A percentile compares a stretch with the other conserved stretches of the same genome.
phyloP scores from a whole-genome alignment of 2,113 vertebrate genomes.

The Tupaia tana region DNA sequence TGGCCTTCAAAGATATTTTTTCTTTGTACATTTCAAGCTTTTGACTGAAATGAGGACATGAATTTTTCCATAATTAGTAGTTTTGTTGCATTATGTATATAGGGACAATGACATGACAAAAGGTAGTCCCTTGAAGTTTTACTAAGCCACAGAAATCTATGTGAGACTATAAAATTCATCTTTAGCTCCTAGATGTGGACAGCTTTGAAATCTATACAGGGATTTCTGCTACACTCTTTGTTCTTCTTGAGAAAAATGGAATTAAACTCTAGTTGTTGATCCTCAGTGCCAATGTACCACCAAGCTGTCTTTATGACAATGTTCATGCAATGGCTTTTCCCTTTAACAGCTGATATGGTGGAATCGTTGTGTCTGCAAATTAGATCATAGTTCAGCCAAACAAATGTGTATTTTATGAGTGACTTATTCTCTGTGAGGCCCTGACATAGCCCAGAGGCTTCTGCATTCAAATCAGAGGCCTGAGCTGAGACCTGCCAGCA shows the following conservation, averaged over 20 bases:
- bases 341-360: not conserved
- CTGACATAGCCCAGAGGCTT: conserved; percentile 50
- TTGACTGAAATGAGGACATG: conserved; percentile 22
- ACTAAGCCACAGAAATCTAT: not conserved
- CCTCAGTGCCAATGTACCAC: fast-evolving
- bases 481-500: conserved; percentile 27
- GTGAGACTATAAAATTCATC: not conserved
- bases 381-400: conserved; percentile 59
- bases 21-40: conserved; percentile 50
- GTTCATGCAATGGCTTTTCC: not conserved
- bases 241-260: not conserved
- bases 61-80: not conserved
- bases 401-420: conserved; percentile 65
- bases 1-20: not conserved
- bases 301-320: not conserved
- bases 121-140: not conserved
- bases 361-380: conserved; percentile 47
- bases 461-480: conserved; percentile 43
- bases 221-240: not conserved
- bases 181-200: not conserved
- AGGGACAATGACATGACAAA: not conserved
- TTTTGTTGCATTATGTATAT: not conserved
- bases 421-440: conserved; percentile 50
- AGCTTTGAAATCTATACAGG: not conserved
- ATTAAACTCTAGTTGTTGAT: not conserved